phyloP scores from a whole-genome alignment of 2,113 vertebrate genomes.

The Datnioides undecimradiatus region DNA sequence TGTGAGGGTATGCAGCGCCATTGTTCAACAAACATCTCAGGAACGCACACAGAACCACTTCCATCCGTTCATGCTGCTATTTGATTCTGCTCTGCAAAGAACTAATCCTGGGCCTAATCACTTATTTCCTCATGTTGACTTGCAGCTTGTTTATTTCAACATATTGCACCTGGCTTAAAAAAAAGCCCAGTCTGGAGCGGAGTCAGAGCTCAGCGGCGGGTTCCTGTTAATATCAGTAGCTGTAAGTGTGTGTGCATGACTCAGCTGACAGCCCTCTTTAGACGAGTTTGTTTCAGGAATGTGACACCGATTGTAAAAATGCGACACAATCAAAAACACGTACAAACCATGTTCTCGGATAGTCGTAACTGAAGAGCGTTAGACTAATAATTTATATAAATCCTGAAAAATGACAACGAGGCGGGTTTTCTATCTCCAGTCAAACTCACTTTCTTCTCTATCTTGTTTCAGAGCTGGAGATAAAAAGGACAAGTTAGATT shows the following conservation, averaged over 20 bases:
- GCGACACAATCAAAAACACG: background rate
- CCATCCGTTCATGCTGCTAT: slow-evolving; percentile 55
- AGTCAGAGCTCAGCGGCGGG: background rate
- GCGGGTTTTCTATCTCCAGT: slow-evolving; percentile 29
- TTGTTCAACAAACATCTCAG: slow-evolving; percentile 76
- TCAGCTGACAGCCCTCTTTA: background rate
- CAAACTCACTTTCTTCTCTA: slow-evolving; percentile 60
- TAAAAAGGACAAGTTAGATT: slow-evolving; percentile 78
- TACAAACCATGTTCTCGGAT: background rate
- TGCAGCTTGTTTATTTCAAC: slow-evolving; percentile 16
- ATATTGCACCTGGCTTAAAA: background rate
- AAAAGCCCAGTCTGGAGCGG: background rate
- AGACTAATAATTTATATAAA: background rate
- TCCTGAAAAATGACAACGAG: slow-evolving; percentile 19
- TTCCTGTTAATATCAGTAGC: too few species aligned
- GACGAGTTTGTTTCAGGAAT: background rate
- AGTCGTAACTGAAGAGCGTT: background rate
- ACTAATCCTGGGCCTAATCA: background rate
- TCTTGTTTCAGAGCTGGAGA: slow-evolving; percentile 64
- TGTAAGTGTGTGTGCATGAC: background rate
- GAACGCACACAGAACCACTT: slow-evolving; percentile 61
- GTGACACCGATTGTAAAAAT: slow-evolving; percentile 2
- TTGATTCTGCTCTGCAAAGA: slow-evolving; percentile 32
- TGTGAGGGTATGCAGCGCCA: slow-evolving; percentile 62
- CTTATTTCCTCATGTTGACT: slow-evolving; percentile 32